Conservation (phyloP, 1,140 invertebrate species). For the Himalopsyche phryganea region DNA sequence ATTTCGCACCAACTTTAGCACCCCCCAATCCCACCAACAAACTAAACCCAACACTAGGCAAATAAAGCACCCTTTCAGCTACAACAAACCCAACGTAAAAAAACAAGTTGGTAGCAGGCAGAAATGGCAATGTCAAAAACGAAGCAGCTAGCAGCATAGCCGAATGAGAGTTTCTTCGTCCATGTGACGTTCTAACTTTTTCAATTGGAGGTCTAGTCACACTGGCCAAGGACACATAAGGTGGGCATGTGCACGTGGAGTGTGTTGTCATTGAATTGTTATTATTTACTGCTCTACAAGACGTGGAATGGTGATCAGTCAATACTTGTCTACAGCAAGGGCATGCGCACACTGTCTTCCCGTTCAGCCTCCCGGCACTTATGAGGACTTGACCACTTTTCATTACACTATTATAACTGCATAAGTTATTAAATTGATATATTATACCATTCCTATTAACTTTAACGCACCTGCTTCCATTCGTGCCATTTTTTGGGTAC, state of each 20-base stretch:
- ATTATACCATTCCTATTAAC: slow-evolving; percentile 31
- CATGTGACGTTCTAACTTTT: slow-evolving; percentile 36
- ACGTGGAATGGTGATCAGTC: slow-evolving; percentile 53
- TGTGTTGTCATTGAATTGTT: slow-evolving; percentile 54
- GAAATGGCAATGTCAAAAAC: slow-evolving; percentile 83
- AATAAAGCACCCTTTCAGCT: slow-evolving; percentile 90
- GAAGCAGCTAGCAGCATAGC: slow-evolving; percentile 63
- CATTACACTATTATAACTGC: slow-evolving; percentile 28
- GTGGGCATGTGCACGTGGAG: slow-evolving; percentile 45
- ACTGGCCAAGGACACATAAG: slow-evolving; percentile 32
- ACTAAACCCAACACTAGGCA: slow-evolving; percentile 94
- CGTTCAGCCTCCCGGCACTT: slow-evolving; percentile 24
- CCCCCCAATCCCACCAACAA: slow-evolving; percentile 77
- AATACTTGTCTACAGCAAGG: slow-evolving; percentile 52
- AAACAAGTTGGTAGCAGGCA: slow-evolving; percentile 90
- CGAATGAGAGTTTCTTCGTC: slow-evolving; percentile 46
- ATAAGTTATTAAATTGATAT: slow-evolving; percentile 31
- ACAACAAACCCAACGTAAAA: slow-evolving; percentile 98
- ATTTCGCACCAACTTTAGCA: slow-evolving; percentile 54
- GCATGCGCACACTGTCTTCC: slow-evolving; percentile 47
- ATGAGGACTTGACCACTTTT: slow-evolving; percentile 30
- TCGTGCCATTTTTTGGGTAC: slow-evolving; percentile 23
- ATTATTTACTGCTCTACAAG: slow-evolving; percentile 56
- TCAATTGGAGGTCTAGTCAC: slow-evolving; percentile 36
- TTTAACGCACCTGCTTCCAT: slow-evolving; percentile 26